Conservation (phyloP, 2,113 vertebrate species). For the Charina bottae region DNA sequence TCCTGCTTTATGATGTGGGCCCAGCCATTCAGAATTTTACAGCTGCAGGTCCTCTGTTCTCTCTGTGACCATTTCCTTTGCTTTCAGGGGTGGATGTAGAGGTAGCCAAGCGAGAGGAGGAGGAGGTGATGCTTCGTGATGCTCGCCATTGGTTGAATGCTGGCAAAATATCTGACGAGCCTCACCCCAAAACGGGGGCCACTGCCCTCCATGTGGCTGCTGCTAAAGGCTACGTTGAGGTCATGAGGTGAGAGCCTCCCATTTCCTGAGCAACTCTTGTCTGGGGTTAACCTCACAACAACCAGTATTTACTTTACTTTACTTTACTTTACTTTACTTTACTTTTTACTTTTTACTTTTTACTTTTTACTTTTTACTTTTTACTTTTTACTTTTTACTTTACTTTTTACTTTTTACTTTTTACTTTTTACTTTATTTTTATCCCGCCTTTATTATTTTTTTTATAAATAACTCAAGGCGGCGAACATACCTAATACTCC, state of each 20-base stretch:
- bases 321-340: no score
- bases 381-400: no score
- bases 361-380: no score
- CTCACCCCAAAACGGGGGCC: slow-evolving; percentile 83
- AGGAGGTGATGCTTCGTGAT: slow-evolving; percentile 84
- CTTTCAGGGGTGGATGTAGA: slow-evolving; percentile 85
- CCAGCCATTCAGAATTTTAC: neutral
- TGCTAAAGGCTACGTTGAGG: slow-evolving; percentile 90
- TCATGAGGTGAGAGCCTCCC: slow-evolving; percentile 80
- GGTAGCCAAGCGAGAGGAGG: slow-evolving; percentile 83
- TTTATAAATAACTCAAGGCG: no score
- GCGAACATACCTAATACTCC: no score
- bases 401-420: no score
- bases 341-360: no score
- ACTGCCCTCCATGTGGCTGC: slow-evolving; percentile 89
- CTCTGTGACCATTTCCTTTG: neutral
- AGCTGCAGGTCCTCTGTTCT: fast-evolving
- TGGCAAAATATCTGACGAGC: slow-evolving; percentile 74
- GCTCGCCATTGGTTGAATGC: slow-evolving; percentile 83
- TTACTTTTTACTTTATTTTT: no score
- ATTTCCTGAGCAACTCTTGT: neutral
- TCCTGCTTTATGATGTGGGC: neutral
- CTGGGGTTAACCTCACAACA: neutral
- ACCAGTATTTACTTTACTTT: no score
- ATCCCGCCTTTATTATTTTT: no score